phyloP scores from a whole-genome alignment of 2,113 vertebrate species.

The Phyllopteryx taeniolatus region DNA sequence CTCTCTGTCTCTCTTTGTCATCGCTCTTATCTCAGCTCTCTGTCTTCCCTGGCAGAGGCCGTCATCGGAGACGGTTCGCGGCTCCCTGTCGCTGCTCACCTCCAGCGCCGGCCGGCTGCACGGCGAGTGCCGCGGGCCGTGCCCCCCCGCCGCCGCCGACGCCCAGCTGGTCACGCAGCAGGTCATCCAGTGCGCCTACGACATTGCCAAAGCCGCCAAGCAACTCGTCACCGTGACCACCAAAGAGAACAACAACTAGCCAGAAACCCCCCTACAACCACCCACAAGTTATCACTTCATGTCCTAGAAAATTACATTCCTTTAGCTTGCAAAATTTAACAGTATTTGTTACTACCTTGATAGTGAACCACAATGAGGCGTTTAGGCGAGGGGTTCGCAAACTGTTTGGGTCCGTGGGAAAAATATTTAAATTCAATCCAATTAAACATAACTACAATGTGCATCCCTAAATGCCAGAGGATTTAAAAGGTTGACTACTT shows the following conservation, averaged over 20 bases:
- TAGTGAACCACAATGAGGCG: background rate
- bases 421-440: background rate
- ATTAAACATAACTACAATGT: background rate
- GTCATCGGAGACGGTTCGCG: conserved; percentile 84
- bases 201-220: conserved; percentile 98
- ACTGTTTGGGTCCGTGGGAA: background rate
- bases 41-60: conserved; percentile 77
- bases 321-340: conserved; percentile 12
- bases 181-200: conserved; percentile 98
- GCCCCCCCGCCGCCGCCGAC: conserved; percentile 76
- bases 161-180: conserved; percentile 96
- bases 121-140: conserved; percentile 87
- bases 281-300: background rate
- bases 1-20: too few relatives aligned
- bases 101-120: conserved; percentile 92
- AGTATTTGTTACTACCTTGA: conserved; percentile 26
- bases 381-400: background rate
- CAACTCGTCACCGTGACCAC: conserved; percentile 98
- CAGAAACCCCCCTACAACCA: conserved; percentile 4
- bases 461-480: background rate
- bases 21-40: background rate
- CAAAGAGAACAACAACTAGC: conserved; percentile 97
- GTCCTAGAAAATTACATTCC: conserved; percentile 23
- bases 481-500: background rate
- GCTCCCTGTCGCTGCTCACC: conserved; percentile 89